Evolutionary conservation across 2,888 invertebrate genomes (phyloP), one percentile per base, ranked within the genome.

Genomic region (Macrophya alboannulata): DNA sequence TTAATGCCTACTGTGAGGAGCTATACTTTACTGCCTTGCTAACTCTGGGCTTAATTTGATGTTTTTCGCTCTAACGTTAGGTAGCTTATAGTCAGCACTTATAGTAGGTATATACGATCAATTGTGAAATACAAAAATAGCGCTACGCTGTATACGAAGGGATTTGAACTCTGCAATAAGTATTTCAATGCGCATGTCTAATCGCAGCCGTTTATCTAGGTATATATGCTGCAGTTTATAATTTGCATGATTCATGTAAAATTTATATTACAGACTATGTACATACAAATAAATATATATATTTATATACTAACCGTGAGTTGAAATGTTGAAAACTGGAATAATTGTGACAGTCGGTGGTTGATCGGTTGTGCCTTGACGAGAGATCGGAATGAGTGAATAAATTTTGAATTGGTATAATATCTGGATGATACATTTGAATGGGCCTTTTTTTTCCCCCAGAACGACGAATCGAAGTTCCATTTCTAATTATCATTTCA

Each of bases 401-500:
- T 25, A 25, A 25, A 62, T 62, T 12, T 62, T 62, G 25, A 12
- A 62, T 12, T 25, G 25, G 25, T 37, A n/a, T n/a, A n/a, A n/a
- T n/a, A n/a, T 68, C 4, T 68, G 37, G 17, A 31, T 1, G 31
- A 68, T 17, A n/a, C n/a, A 68, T 68, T 68, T 68, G 68, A 17
- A 68, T 68, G 17, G 17, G 1, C 0, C 5, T 62, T n/a, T 31
- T 43, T 9, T 9, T 48, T 48, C 1, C 4, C 48, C 15, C 48
- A 48, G 10, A 48, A 9, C 71, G 25, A 37, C 17, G 74, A 21
- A 51, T 17, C 51, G n/a, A 51, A 59, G 5, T 8, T 43, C 40
- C 15, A 25, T 21, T 12, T 37, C 12, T 31, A 31, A 31, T 59
- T 31, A 85, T 90, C 89, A 87, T 92, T 92, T 92, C 91, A 92